These are phyloP conservation scores for Betta splendens DNA, from an alignment of 2,797 vertebrate species.

Conservation along the genomic window DNA sequence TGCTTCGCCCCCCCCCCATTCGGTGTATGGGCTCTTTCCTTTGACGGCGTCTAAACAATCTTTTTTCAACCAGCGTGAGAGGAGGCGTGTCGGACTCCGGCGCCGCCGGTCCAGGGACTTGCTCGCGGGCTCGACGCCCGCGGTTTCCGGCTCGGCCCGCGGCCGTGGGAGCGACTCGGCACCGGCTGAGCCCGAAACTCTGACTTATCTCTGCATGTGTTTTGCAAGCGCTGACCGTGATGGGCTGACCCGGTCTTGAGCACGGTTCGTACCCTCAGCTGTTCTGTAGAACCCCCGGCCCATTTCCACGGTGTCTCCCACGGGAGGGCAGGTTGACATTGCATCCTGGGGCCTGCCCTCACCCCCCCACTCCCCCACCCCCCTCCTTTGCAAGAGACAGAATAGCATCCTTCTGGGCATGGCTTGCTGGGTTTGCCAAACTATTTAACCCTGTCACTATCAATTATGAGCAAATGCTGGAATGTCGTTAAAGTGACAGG, in stretches of 20 bases:
- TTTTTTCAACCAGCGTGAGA: conserved; percentile 66
- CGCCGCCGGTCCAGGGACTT: conserved; percentile 9
- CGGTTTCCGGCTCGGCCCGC: conserved; percentile 22
- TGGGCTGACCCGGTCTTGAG: conserved; percentile 70
- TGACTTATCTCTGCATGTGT: conserved; percentile 79
- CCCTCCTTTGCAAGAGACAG: conserved; percentile 74
- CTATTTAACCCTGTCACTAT: conserved; percentile 78
- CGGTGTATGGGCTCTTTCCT: conserved; percentile 52
- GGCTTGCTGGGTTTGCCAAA: conserved; percentile 84
- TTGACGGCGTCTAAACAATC: conserved; percentile 83
- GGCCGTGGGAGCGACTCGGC: conserved; percentile 25
- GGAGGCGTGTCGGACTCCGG: conserved; percentile 26
- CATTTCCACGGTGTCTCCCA: conserved; percentile 20
- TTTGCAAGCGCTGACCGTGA: conserved; percentile 72
- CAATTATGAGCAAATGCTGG: conserved; percentile 80
- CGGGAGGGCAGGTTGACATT: conserved; percentile 55
- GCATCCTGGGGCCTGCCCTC: conserved; percentile 63
- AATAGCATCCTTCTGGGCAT: conserved; percentile 81
- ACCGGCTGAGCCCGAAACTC: conserved; percentile 45
- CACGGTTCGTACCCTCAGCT: conserved; percentile 80
- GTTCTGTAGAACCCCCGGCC: conserved; percentile 61
- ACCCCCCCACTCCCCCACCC: neutral
- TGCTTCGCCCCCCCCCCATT: conserved; percentile 42
- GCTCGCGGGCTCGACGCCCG: conserved; percentile 44
- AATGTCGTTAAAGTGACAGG: conserved; percentile 82